phyloP scores from a whole-genome alignment of 1,140 invertebrate genomes.

The Brachionus plicatilis region DNA sequence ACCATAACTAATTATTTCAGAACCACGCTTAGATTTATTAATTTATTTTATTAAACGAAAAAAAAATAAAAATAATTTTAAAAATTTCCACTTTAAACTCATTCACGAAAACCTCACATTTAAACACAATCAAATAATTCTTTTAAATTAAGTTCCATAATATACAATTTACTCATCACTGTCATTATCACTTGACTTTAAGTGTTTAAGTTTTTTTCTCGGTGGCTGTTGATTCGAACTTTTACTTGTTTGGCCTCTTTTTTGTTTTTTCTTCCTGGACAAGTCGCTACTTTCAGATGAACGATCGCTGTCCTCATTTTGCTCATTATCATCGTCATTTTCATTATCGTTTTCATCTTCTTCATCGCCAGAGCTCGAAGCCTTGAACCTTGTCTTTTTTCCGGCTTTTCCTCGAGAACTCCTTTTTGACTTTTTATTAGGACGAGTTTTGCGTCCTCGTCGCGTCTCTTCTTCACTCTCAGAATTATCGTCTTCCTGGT shows the following conservation, averaged over 20 bases:
- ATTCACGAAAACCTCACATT: neutral
- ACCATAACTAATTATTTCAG: too few species aligned
- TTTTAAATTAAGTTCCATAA: neutral
- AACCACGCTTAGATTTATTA: neutral
- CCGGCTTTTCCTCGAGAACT: neutral
- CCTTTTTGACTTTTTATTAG: neutral
- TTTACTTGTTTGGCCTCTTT: neutral
- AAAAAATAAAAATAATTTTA: neutral
- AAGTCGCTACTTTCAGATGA: neutral
- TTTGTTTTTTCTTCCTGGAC: constrained; percentile 18
- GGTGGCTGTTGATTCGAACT: constrained; percentile 29
- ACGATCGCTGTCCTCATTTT: neutral
- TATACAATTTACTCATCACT: constrained; percentile 23
- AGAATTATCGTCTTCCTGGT: constrained; percentile 2
- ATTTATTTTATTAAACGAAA: constrained; percentile 1
- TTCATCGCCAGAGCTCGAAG: neutral
- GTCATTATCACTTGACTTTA: constrained; percentile 17
- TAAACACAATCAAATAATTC: neutral
- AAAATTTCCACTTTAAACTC: neutral
- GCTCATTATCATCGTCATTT: neutral
- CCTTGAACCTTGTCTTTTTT: neutral
- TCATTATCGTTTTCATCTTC: neutral
- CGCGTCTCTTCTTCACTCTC: constrained; percentile 20
- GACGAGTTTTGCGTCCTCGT: neutral
- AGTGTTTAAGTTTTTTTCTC: constrained; percentile 27